A percentile compares a stretch with the other conserved stretches of the same genome.
These are phyloP conservation scores for Passer domesticus DNA, from an alignment of 2,113 vertebrate species.

Conservation along the genomic window DNA sequence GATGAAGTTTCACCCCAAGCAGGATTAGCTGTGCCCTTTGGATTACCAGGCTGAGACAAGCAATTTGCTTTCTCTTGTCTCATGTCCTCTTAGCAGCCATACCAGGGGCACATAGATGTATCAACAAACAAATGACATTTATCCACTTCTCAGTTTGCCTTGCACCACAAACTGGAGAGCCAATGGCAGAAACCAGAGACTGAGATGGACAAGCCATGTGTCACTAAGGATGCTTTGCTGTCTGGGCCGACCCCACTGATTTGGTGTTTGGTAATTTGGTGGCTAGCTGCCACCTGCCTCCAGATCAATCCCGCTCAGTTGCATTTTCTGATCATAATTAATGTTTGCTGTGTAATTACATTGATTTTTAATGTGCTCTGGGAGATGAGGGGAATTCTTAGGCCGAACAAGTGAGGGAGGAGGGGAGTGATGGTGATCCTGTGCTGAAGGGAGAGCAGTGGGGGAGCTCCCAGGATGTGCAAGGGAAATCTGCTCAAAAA, in stretches of 20 bases:
- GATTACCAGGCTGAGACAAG: not conserved
- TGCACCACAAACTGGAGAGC: not conserved
- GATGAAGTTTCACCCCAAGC: not conserved
- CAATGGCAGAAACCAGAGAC: not conserved
- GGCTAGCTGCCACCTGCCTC: not conserved
- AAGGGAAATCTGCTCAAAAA: not conserved
- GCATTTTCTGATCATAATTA: constrained; percentile 62
- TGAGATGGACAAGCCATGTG: not conserved
- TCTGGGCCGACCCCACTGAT: not conserved
- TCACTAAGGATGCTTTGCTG: not conserved
- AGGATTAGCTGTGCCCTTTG: not conserved
- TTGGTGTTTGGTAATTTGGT: not conserved
- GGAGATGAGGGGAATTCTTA: constrained; percentile 26
- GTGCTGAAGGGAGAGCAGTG: not conserved
- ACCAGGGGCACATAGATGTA: not conserved
- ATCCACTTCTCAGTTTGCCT: not conserved
- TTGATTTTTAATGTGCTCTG: constrained; percentile 56
- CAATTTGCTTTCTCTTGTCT: not conserved
- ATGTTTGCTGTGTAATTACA: constrained; percentile 60
- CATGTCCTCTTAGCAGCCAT: not conserved
- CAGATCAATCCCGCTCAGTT: constrained; percentile 47
- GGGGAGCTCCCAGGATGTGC: not conserved
- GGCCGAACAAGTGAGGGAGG: not conserved
- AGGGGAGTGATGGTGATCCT: not conserved
- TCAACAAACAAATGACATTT: not conserved